Conservation (phyloP, 2,888 invertebrate genomes). For the Psococerastis gibbosa region DNA sequence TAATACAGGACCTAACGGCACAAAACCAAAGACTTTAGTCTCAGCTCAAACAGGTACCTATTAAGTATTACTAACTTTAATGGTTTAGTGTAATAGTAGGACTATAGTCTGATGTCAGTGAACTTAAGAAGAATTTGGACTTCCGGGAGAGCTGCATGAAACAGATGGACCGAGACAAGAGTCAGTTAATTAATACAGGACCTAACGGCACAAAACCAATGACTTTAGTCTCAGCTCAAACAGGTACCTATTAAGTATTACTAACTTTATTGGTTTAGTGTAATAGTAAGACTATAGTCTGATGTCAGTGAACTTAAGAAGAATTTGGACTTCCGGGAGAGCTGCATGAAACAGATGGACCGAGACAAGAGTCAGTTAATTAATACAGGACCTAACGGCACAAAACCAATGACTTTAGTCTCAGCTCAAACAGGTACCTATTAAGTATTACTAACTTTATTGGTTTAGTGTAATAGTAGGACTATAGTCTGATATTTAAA, state of each 20-base stretch:
- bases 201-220: slow-evolving; percentile 70
- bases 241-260: no score
- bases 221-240: slow-evolving; percentile 68
- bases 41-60: slow-evolving; percentile 68
- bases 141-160: slow-evolving; percentile 26
- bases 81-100: no score
- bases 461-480: no score
- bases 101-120: slow-evolving; percentile 70
- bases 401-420: slow-evolving; percentile 74
- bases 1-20: slow-evolving; percentile 64
- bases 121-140: slow-evolving; percentile 56
- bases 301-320: slow-evolving; percentile 65
- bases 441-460: no score
- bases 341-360: slow-evolving; percentile 30
- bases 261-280: no score
- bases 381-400: slow-evolving; percentile 65
- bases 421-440: slow-evolving; percentile 68
- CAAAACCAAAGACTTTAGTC: slow-evolving; percentile 74
- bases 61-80: no score
- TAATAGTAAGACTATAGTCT: slow-evolving; percentile 69
- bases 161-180: slow-evolving; percentile 52
- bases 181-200: slow-evolving; percentile 60
- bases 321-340: slow-evolving; percentile 41
- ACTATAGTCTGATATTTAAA: no score
- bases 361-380: slow-evolving; percentile 64